Percentiles rank a stretch among this genome's conserved stretches.
phyloP scores from a whole-genome alignment of 2,888 invertebrate genomes.

The Empis livida region DNA sequence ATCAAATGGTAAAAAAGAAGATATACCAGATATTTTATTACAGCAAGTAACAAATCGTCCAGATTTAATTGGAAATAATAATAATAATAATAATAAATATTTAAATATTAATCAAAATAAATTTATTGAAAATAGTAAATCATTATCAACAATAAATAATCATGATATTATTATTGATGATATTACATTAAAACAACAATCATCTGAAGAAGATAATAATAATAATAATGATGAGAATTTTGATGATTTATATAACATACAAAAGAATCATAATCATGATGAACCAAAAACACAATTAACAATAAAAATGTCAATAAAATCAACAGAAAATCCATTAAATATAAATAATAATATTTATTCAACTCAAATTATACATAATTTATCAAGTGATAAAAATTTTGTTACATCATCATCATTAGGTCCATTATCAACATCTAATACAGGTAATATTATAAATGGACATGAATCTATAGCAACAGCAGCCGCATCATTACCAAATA shows the following conservation, averaged over 20 bases:
- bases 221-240: constrained; percentile 9
- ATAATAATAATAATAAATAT: constrained; percentile 14
- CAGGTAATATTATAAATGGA: constrained; percentile 9
- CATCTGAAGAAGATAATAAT: constrained; percentile 6
- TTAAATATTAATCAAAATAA: constrained; percentile 28
- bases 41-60: constrained; percentile 50
- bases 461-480: constrained; percentile 16
- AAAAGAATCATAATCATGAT: constrained; percentile 9
- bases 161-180: background rate
- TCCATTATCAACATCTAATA: no score
- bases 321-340: constrained; percentile 20
- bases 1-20: constrained; percentile 71
- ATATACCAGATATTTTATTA: constrained; percentile 63
- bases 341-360: constrained; percentile 30
- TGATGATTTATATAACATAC: constrained; percentile 7
- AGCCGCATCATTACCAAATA: constrained; percentile 16
- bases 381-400: constrained; percentile 40
- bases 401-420: background rate
- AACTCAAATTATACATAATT: constrained; percentile 43
- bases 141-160: background rate
- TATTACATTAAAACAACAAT: background rate
- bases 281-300: constrained; percentile 20
- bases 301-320: constrained; percentile 29
- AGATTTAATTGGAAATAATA: constrained; percentile 16
- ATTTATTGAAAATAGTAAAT: constrained; percentile 6